Evolutionary conservation across 2,888 invertebrate species (phyloP), one percentile per base, ranked within the genome.

Genomic region (Neria commutata): DNA sequence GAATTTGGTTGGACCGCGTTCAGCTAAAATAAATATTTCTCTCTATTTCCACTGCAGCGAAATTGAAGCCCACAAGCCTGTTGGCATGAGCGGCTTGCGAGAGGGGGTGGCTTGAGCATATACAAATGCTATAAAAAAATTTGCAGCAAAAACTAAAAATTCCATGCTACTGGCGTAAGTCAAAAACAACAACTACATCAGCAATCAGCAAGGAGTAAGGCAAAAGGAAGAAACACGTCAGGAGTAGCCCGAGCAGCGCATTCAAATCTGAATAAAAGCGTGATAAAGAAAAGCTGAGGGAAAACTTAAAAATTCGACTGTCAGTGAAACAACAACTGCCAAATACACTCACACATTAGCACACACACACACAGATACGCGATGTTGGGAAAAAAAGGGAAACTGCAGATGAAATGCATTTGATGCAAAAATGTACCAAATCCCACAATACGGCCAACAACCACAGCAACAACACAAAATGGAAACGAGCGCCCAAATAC

Each of bases 331-430:
- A 33, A 19, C 49, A 26, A 49, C 29, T 33, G 49, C 21, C 49
- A 29, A 17, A 19, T 14, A 42, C 42, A 42, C 21, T 5, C 42
- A 19, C 3, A 42, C 42, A 42, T 8, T n/a, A 42, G 17, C 6
- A 37, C 4, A 37, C 37, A 4, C 37, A 24, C 29, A 34, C 16
- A 19, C 14, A 17, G 2, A 34, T 17, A 29, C 6, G 50, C 29
- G 21, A 50, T 26, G n/a, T 16, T 16, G 49, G n/a, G 19, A 24
- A 53, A 54, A 49, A 48, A 58, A 56, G 21, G 53, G 56, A 45
- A 74, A 74, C 74, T 71, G 71, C 74, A 74, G 73, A 72, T 74
- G n/a, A 37, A 37, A n/a, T 37, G 37, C 37, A 37, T 37, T 37
- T 37, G 37, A 37, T 37, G 37, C 37, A 37, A 37, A 37, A 37